Evolutionary conservation across 2,888 invertebrate genomes (phyloP).

Genomic region (Drosophila koepferae): DNA sequence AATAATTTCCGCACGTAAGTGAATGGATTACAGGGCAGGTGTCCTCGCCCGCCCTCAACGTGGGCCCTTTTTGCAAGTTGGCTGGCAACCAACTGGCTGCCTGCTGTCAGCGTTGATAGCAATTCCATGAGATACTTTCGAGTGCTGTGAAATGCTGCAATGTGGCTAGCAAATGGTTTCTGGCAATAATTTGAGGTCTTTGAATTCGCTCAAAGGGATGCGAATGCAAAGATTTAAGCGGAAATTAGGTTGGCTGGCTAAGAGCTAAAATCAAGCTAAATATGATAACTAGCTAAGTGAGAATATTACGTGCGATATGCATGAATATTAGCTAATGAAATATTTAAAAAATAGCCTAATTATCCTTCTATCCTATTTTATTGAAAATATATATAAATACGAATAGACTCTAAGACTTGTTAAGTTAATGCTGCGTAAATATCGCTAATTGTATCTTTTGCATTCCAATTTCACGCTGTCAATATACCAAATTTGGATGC

Average conservation of each 20-base stretch:
- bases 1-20: conserved; percentile 75
- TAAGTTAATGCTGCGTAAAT: background rate
- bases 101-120: conserved; percentile 61
- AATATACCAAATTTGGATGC: background rate
- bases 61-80: conserved; percentile 41
- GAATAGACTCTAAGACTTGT: background rate
- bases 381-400: too few species aligned
- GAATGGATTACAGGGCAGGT: conserved; percentile 69
- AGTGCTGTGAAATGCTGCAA: conserved; percentile 16
- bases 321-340: too few species aligned
- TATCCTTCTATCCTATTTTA: too few species aligned
- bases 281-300: background rate
- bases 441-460: background rate
- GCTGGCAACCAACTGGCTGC: conserved; percentile 63
- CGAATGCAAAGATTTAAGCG: background rate
- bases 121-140: conserved; percentile 53
- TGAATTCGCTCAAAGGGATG: background rate
- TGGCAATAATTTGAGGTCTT: conserved; percentile 16
- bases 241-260: conserved; percentile 1
- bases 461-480: background rate
- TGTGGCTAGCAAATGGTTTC: conserved; percentile 30
- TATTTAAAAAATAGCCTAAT: too few species aligned
- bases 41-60: conserved; percentile 24
- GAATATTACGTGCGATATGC: background rate
- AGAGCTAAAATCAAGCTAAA: background rate